Evolutionary conservation across 2,113 vertebrate genomes (phyloP).

Genomic region (Fregata magnificens): DNA sequence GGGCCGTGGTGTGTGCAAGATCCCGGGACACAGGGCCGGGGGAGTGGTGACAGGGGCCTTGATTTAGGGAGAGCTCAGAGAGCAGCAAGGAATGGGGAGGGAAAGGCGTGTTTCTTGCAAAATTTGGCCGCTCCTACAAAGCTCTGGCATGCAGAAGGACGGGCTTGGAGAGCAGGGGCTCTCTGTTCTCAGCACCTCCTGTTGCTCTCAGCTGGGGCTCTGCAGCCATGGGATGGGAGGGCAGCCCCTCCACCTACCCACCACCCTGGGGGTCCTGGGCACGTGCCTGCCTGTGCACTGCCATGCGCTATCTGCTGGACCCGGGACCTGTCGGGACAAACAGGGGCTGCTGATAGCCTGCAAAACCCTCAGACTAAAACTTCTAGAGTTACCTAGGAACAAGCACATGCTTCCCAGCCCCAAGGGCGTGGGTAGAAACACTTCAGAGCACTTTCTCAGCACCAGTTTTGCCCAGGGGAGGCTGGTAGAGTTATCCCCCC

Average conservation of each 20-base stretch:
- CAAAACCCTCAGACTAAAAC: background rate
- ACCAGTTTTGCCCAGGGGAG: background rate
- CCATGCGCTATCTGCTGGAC: background rate
- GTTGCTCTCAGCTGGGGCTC: background rate
- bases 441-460: background rate
- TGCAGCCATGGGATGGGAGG: background rate
- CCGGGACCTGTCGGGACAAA: fast-evolving
- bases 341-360: background rate
- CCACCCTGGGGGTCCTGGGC: background rate
- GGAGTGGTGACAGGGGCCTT: background rate
- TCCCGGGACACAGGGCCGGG: background rate
- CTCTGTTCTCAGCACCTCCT: fast-evolving
- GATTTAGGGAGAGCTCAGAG: background rate
- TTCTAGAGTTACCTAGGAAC: background rate
- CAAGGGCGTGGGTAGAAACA: background rate
- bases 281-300: background rate
- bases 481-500: background rate
- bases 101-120: background rate
- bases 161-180: background rate
- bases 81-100: background rate
- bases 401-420: background rate
- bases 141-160: background rate
- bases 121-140: background rate
- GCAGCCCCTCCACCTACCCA: background rate
- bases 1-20: background rate